phyloP scores from a whole-genome alignment of 2,888 invertebrate species.

The Rotaria sp. region DNA sequence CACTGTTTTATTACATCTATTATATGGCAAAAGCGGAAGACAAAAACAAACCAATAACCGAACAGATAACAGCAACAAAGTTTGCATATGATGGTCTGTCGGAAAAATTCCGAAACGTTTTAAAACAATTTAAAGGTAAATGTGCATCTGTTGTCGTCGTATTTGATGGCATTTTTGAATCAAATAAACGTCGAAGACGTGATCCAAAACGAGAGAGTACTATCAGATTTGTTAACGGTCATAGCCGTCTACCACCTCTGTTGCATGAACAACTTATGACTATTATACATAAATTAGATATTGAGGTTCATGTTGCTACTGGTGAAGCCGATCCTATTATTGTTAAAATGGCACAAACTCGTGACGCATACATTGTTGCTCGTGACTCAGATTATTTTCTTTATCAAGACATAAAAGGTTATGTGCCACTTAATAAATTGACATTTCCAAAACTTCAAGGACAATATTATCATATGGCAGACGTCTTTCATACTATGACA shows the following conservation, averaged over 20 bases:
- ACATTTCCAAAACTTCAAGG: neutral
- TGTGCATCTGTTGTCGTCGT: neutral
- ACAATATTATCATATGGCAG: neutral
- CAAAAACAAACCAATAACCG: neutral
- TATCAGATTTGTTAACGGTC: neutral
- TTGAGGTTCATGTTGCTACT: neutral
- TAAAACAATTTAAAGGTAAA: neutral
- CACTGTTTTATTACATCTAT: neutral
- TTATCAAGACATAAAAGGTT: neutral
- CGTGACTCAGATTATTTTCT: neutral
- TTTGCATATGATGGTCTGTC: neutral
- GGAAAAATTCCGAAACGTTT: neutral
- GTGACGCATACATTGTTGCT: neutral
- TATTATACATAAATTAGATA: neutral
- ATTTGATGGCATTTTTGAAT: neutral
- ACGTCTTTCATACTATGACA: neutral
- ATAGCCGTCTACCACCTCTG: neutral
- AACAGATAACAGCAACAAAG: neutral
- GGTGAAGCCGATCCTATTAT: neutral
- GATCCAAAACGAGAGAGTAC: neutral
- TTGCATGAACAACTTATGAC: neutral
- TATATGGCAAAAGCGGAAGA: neutral
- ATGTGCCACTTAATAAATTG: neutral
- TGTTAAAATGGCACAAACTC: neutral
- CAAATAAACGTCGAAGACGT: neutral